These are phyloP conservation scores for Phengaris arion DNA, from an alignment of 2,888 invertebrate genomes.

Conservation along the genomic window DNA sequence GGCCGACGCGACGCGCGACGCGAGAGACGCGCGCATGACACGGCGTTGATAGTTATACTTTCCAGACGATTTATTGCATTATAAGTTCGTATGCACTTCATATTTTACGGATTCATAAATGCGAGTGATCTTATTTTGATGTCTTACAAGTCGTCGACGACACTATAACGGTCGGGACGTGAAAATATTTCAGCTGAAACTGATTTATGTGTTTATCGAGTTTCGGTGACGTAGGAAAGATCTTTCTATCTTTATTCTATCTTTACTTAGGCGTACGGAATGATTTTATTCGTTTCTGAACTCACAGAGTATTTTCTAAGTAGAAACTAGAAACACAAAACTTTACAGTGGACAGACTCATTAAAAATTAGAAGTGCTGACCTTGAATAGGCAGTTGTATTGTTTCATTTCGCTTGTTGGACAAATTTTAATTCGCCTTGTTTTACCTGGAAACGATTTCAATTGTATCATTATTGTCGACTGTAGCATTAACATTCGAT, in stretches of 20 bases:
- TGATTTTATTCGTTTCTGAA: neutral
- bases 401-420: neutral
- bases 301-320: neutral
- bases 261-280: neutral
- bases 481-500: slow-evolving; percentile 34
- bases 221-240: slow-evolving; percentile 9
- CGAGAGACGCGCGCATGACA: slow-evolving; percentile 64
- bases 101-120: slow-evolving; percentile 75
- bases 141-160: slow-evolving; percentile 76
- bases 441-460: slow-evolving; percentile 35
- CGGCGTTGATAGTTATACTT: slow-evolving; percentile 76
- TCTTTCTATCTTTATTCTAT: slow-evolving; percentile 1
- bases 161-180: slow-evolving; percentile 71
- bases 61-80: slow-evolving; percentile 78
- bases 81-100: slow-evolving; percentile 74
- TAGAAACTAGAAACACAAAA: neutral
- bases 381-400: neutral
- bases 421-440: slow-evolving; percentile 2
- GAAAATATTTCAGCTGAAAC: slow-evolving; percentile 68
- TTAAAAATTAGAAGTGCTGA: neutral
- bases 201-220: slow-evolving; percentile 41
- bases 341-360: no score
- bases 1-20: slow-evolving; percentile 39
- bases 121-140: slow-evolving; percentile 77
- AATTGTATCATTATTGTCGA: slow-evolving; percentile 59